Evolutionary conservation across 2,888 invertebrate genomes (phyloP), one percentile per base, ranked within the genome.

Genomic region (Drosophila phalerata): DNA sequence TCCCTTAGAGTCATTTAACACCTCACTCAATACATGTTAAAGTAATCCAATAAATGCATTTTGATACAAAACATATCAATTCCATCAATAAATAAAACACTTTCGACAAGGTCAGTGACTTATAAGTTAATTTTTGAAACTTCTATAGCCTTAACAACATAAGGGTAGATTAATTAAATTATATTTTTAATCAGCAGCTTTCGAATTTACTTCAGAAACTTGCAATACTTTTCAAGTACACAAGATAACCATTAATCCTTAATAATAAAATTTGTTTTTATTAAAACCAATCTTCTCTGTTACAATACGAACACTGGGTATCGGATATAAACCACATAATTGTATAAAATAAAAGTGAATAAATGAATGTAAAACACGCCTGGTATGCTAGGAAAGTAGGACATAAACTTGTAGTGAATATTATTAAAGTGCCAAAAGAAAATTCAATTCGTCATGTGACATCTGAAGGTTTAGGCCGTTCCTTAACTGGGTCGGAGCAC

Each of bases 1-100:
- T 55, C 51, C 62, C 72, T 71, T 60, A 25, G 56, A 61, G 75
- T 47, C 72, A 72, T 68, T 76, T 76, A 72, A 72, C 75, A 75
- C 72, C 63, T 76, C 60, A 47, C 60, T 19, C 30, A 22, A 42
- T 32, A 43, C 32, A 28, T 49, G 37, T 42, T 17, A 66, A 60
- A 43, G 61, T 66, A 55, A 30, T 43, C 43, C n/a, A 45, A 56
- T 56, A 69, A 69, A 63, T 28, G 42, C 49, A 69, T 40, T 57
- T 58, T 9, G 8, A 48, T 40, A 40, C 13, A 32, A 5, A 1
- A 22, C 13, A 32, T 37, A 47, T 51, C 6, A 17, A 43, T 30
- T 32, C 22, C 48, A 37, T 56, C 15, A 11, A n/a, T 25, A 53
- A 42, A 10, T 49, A 25, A 28, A 49, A 43, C 6, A 38, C 37